Base-by-base conservation (phyloP, 2,888 invertebrate genomes). In the Pyralis farinalis region DNA sequence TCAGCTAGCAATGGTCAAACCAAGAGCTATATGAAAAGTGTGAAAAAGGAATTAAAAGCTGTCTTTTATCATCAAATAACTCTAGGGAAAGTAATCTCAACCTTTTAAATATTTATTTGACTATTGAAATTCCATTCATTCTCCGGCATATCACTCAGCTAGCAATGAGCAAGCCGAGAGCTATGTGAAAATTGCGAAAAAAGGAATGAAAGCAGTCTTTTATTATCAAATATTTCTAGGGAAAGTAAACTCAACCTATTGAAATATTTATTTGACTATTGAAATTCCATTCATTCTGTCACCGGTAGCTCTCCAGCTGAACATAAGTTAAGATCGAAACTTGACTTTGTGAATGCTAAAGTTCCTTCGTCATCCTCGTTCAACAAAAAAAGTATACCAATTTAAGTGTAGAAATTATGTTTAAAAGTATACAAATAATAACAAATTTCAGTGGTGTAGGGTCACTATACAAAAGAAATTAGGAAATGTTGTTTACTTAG, bases 1-100 rank as follows among this genome's bases (percentile, higher is more conserved):
- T 55, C 57, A 9, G 36, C 55, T 1, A 59, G 55, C 27, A 55
- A 55, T 12, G 53, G 56, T 1, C 58, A 58, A 22, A 55, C 56
- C 0, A 56, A 58, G 27, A 46, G 49, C 11, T 53, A 42, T 20
- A 56, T 59, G 0, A 62, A 62, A 37, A 43, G 59, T 5, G 43
- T 58, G 1, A 59, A 62, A 46, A 58, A 48, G 25, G 58, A 58
- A 2, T 46, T 55, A 31, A 58, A 53, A 42, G 48, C 4, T 32
- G 44, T 34, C 21, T 54, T 5, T n/a, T 49, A 10, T n/a, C 30
- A 1, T 34, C 28, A 12, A 1, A 27, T 8, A 41, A 36, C 7
- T 4, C 9, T 7, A 48, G 21, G 20, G 34, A 43, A 8, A 25
- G 12, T 3, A 38, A 40, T 9, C 1, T 44, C 11, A 44, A 46